These are phyloP conservation scores for Candoia aspera DNA, from an alignment of 2,113 vertebrate species.

Conservation along the genomic window DNA sequence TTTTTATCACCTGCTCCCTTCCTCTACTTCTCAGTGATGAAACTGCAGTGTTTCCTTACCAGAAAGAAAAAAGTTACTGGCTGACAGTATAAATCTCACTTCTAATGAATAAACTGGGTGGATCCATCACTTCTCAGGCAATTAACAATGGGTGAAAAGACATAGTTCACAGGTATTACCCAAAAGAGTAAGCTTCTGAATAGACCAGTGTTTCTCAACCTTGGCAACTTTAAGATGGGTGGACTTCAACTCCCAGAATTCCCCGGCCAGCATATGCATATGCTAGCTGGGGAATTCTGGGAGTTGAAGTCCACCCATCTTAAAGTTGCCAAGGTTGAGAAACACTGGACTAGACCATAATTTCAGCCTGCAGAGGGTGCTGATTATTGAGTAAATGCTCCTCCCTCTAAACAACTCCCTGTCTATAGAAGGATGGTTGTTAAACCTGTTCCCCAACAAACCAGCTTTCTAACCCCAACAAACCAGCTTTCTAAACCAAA, in stretches of 20 bases:
- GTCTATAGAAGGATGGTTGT: neutral
- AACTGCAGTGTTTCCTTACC: neutral
- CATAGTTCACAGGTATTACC: too few relatives aligned
- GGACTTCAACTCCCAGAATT: too few relatives aligned
- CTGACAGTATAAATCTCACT: neutral
- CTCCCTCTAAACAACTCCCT: neutral
- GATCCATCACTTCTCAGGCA: neutral
- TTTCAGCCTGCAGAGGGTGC: neutral
- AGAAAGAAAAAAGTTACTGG: neutral
- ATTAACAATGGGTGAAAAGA: neutral
- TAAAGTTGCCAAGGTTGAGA: too few relatives aligned
- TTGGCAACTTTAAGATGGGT: too few relatives aligned
- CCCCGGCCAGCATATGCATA: too few relatives aligned
- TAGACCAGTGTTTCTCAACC: neutral
- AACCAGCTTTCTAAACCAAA: neutral
- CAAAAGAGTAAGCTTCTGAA: neutral
- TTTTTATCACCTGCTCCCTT: neutral
- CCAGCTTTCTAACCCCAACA: neutral
- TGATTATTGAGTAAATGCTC: neutral
- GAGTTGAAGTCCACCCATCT: too few relatives aligned
- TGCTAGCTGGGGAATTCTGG: too few relatives aligned
- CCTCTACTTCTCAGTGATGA: neutral
- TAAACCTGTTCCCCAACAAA: neutral
- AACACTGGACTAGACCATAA: too few relatives aligned
- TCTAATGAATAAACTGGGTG: neutral